Base-by-base conservation (phyloP, 2,113 vertebrate genomes). In the Ammodytes marinus region DNA sequence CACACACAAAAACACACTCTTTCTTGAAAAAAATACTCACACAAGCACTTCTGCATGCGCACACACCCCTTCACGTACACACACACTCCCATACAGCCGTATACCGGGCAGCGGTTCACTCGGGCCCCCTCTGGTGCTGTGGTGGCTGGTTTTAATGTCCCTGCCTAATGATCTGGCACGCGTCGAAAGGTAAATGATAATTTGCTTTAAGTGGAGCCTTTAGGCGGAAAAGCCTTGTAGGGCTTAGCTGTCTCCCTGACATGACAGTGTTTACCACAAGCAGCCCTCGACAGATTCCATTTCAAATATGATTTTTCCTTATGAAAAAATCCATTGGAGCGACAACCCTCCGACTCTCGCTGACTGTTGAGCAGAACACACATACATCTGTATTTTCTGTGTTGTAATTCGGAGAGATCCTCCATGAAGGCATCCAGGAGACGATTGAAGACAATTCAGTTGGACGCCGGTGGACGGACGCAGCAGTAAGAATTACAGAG, bases 171-270 rank as follows among this genome's bases (percentile, higher is more conserved):
- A 95, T 95, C 93, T 96, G 95, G 95, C 94, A 93, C 90, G 84
- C 89, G 87, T 92, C 91, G 84, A 94, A 95, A 95, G 93, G 94
- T 95, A 95, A 95, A 95, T 93, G 92, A 93, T 95, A 93, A 95
- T 95, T 95, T 95, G 93, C 94, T 95, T 95, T 95, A 95, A 95
- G 95, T 96, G 93, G 94, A 94, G 92, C 93, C 88, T 94, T 95
- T 95, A 95, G 93, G 92, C 90, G 73, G 89, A 94, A 94, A 93
- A 92, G 92, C 91, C 93, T 90, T 91, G 89, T 91, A 88, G 87
- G 86, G 88, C 92, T 93, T 83, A 85, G 86, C 86, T 77, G 77
- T 87, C 90, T 90, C 89, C 85, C 83, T 75, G 90, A 91, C 89
- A 92, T 69, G 80, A 89, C 82, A 73, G 74, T 69, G 87, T 91